Evolutionary conservation across 2,797 vertebrate species (phyloP).

Genomic region (Coilia nasus): DNA sequence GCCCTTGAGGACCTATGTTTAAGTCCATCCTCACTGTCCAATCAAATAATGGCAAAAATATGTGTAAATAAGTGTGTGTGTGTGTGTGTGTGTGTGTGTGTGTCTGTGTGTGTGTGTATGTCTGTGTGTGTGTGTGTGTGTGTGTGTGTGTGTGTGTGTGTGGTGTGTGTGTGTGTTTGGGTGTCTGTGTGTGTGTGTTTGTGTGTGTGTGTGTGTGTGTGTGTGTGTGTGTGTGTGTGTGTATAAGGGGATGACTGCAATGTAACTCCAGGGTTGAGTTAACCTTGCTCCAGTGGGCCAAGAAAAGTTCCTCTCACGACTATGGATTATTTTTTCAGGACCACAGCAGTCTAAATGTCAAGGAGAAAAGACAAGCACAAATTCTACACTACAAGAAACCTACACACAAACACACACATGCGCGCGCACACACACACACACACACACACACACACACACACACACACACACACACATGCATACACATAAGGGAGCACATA

Average conservation of each 20-base stretch:
- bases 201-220: neutral
- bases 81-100: neutral
- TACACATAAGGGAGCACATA: neutral
- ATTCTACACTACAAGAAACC: neutral
- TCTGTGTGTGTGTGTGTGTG: no score
- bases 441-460: neutral
- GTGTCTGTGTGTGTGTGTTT: neutral
- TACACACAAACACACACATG: neutral
- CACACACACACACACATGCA: neutral
- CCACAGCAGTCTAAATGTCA: neutral
- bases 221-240: no score
- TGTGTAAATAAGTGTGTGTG: neutral
- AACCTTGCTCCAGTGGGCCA: slow-evolving; percentile 12
- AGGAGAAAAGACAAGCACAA: neutral
- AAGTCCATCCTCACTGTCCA: no score
- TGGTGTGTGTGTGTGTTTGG: neutral
- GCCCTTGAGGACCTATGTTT: no score
- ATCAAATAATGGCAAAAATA: no score
- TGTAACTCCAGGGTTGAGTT: slow-evolving; percentile 9
- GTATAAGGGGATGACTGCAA: neutral
- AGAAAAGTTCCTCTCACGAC: neutral
- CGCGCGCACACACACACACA: neutral
- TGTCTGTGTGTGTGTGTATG: no score
- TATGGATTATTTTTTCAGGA: slow-evolving; percentile 13
- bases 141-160: neutral